phyloP scores from a whole-genome alignment of 1,140 invertebrate genomes.

The Rhagoletis zephyria region DNA sequence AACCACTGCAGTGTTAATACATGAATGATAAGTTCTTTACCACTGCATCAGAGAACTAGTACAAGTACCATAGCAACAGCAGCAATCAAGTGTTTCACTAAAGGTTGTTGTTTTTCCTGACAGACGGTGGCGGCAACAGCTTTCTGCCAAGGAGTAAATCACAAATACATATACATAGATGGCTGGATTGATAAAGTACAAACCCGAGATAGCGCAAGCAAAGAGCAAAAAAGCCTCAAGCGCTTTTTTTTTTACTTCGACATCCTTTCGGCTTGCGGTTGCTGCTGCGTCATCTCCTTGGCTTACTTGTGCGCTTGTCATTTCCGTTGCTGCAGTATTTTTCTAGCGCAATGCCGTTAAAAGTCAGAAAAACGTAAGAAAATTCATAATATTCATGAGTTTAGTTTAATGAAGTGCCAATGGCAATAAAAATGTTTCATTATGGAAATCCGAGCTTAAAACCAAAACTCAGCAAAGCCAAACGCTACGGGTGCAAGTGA shows the following conservation, averaged over 20 bases:
- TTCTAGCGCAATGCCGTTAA: neutral
- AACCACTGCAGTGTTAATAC: no score
- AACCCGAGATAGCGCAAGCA: conserved; percentile 10
- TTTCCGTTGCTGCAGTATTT: neutral
- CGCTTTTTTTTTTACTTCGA: neutral
- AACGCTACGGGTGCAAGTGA: no score
- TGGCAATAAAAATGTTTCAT: conserved; percentile 56
- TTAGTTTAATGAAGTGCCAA: conserved; percentile 56
- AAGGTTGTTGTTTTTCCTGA: neutral
- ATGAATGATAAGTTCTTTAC: conserved; percentile 4
- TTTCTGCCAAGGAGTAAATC: neutral
- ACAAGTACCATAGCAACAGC: neutral
- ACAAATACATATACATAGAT: neutral
- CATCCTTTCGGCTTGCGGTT: conserved; percentile 20
- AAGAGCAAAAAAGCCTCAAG: conserved; percentile 23
- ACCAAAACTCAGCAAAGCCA: conserved; percentile 32
- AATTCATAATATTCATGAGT: conserved; percentile 56
- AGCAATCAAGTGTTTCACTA: neutral
- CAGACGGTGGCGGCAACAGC: neutral
- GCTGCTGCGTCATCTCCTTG: neutral
- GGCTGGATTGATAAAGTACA: neutral
- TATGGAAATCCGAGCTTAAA: conserved; percentile 54
- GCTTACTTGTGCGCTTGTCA: conserved; percentile 21
- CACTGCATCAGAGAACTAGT: neutral
- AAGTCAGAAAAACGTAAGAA: conserved; percentile 47